Evolutionary conservation across 2,888 invertebrate species (phyloP), one percentile per base, ranked within the genome.

Genomic region (Eremobia ochroleuca): DNA sequence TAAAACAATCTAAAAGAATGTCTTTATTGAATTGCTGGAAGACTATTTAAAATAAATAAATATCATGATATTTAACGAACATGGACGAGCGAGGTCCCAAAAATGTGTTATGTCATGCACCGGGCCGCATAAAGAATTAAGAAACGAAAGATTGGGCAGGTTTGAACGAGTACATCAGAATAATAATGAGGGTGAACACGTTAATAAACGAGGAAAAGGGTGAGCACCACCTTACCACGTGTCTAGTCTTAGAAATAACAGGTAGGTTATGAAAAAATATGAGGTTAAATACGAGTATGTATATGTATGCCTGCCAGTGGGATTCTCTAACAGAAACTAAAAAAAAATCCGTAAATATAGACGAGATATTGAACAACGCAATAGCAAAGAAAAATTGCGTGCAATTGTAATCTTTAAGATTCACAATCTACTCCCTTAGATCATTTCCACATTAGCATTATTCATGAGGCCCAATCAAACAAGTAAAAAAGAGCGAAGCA

Each of bases 61-160:
- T 13, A 69, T 52, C 61, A 74, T 28, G 25, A 59, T 65, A 68
- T 55, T 61, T 67, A 59, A 79, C 55, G 59, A 69, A 49, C 55
- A 49, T 18, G 34, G 15, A 49, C 62, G n/a, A 72, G 31, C 46
- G 67, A 46, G 40, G 13, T 31, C 25, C 59, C 34, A 61, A 86
- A 86, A 85, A 86, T 75, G 69, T 84, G 86, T 64, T 31, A 58
- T 58, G 71, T 82, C 86, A 83, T 83, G 69, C 74, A 82, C 18
- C 13, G 37, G n/a, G 65, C 28, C 66, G 69, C 62, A 82, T 82
- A 72, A 72, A 75, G 82, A 82, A 85, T 85, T 72, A 82, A 77
- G 68, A 62, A 66, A 74, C 28, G 69, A n/a, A 46, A 52, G 67
- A 71, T 55, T 49, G 31, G 55, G 52, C 34, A 43, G n/a, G 69